Evolutionary conservation across 2,113 vertebrate genomes (phyloP).

Genomic region (Dolichallabes microphthalmus): DNA sequence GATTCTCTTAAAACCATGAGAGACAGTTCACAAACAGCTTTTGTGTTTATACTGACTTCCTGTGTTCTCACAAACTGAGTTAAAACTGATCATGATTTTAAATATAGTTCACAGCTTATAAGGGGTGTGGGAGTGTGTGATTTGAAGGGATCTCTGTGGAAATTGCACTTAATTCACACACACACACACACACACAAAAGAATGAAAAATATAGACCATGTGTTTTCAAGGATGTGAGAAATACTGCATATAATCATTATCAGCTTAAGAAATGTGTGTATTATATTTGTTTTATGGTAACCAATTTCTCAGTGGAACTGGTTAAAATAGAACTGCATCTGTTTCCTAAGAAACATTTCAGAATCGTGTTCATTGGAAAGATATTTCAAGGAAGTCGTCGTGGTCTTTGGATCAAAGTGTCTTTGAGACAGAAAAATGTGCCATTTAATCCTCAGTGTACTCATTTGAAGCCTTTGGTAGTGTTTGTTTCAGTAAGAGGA

Average conservation of each 20-base stretch:
- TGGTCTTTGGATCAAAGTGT: neutral
- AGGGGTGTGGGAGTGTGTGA: neutral
- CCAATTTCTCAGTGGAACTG: neutral
- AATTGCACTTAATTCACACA: slow-evolving; percentile 8
- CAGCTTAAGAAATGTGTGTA: neutral
- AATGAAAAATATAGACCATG: neutral
- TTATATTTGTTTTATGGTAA: neutral
- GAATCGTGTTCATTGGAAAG: neutral
- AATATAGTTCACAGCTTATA: slow-evolving; percentile 3
- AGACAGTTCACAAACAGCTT: neutral
- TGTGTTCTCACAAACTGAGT: neutral
- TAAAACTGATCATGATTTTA: neutral
- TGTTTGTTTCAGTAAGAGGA: neutral
- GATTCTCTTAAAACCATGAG: neutral
- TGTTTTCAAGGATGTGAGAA: neutral
- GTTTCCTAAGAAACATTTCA: neutral
- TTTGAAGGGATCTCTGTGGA: neutral
- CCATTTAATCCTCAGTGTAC: neutral
- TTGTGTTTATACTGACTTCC: neutral
- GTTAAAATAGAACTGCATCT: neutral
- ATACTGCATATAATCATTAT: neutral
- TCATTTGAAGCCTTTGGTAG: neutral
- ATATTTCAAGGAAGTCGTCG: neutral
- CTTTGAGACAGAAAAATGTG: neutral
- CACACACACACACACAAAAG: neutral